Evolutionary conservation across 2,888 invertebrate species (phyloP), one percentile per base, ranked within the genome.

Genomic region (Thecophora atra): DNA sequence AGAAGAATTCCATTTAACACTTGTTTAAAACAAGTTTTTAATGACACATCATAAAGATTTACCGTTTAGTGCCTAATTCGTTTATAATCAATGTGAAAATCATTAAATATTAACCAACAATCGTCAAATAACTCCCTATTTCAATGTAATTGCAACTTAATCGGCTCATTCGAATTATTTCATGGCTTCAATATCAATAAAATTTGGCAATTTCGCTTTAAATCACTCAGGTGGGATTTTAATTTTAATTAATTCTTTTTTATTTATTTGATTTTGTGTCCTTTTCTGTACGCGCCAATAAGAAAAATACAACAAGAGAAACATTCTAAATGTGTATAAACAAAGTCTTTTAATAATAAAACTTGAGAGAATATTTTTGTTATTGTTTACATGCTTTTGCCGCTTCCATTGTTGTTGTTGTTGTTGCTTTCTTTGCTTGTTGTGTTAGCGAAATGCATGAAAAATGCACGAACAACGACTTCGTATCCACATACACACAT

Each of bases 331-430:
- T 26, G n/a, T n/a, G n/a, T n/a, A 51, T 30, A 17, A 65, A 42
- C 42, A 28, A 60, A 60, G 17, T 26, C 24, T 37, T n/a, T n/a
- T 68, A 56, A 60, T 69, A 58, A 69, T 69, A 47, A 69, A 68
- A 69, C 44, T 68, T 58, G 60, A 19, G 58, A 54, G 21, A 54
- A 54, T 56, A 26, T 67, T 54, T 42, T 3, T 51, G 21, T 54
- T 54, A 28, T 52, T 66, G 54, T 66, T 66, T 54, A 54, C 54
- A 66, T 52, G n/a, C 28, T 66, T 21, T 44, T 30, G 54, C 17
- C 30, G 37, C 37, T 37, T 37, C 17, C 54, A 24, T 52, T 42
- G n/a, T 42, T 63, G 42, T 42, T n/a, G 42, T 42, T 30, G n/a
- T 4, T 60, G 26, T 42, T 42, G 37, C 62, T 28, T 19, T 58